A percentile compares a stretch with the other conserved stretches of the same genome.
Conservation (phyloP, 2,888 invertebrate species). For the Hypolimnas misippus region DNA sequence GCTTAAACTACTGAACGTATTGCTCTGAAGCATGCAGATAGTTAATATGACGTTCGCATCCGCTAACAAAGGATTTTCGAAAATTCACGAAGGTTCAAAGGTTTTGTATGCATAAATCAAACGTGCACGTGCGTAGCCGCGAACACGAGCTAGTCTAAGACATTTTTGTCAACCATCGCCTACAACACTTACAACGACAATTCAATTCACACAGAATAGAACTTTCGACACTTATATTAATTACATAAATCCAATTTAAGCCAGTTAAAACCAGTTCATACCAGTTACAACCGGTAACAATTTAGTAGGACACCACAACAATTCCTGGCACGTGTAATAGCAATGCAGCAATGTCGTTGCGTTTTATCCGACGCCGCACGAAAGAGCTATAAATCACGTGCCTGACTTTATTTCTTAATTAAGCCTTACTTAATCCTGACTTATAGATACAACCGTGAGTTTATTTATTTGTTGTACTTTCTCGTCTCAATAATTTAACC, state of each 20-base stretch:
- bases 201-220: not conserved
- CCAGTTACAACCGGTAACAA: conserved; percentile 3
- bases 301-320: not conserved
- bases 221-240: conserved; percentile 1
- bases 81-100: no score
- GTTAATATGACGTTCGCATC: no score
- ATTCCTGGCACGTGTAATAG: conserved; percentile 5
- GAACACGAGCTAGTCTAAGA: no score
- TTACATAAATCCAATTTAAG: not conserved
- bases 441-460: no score
- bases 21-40: no score
- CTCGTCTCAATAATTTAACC: no score
- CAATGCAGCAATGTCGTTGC: not conserved
- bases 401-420: not conserved
- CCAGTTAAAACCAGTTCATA: conserved; percentile 1
- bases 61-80: no score
- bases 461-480: no score
- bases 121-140: no score
- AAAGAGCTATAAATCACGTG: not conserved
- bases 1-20: no score
- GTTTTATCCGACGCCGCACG: not conserved
- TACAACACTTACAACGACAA: not conserved
- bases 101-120: no score
- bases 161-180: not conserved
- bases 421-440: no score